Conservation (phyloP, 2,113 vertebrate species). For the Salvelinus alpinus region DNA sequence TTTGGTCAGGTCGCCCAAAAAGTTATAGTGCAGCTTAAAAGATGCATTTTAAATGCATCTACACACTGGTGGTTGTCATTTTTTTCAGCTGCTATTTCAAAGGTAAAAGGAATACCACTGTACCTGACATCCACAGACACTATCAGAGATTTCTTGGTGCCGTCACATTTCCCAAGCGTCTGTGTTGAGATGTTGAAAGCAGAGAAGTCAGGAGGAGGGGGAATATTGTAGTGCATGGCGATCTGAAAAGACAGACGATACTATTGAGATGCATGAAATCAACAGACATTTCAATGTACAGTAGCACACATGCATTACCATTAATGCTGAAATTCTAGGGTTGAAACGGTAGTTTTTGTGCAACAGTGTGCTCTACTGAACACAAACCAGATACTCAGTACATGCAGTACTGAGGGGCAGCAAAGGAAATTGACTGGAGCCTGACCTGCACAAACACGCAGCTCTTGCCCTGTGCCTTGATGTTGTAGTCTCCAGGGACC, state of each 20-base stretch:
- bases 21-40: no score
- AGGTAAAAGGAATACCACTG: not conserved
- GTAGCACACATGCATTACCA: no score
- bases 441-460: slow-evolving; percentile 81
- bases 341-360: not conserved
- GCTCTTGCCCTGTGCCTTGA: slow-evolving; percentile 70
- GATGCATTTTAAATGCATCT: no score
- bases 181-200: slow-evolving; percentile 58
- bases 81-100: no score
- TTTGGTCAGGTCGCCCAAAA: no score
- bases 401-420: not conserved
- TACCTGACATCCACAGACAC: slow-evolving; percentile 51
- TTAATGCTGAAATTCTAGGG: not conserved
- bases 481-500: slow-evolving; percentile 70
- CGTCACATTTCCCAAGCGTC: slow-evolving; percentile 45
- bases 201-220: slow-evolving; percentile 64
- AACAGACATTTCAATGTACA: no score
- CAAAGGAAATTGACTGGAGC: not conserved
- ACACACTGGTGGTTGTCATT: no score
- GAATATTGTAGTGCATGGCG: slow-evolving; percentile 68
- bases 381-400: not conserved
- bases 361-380: not conserved
- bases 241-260: slow-evolving; percentile 57
- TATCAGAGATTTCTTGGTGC: not conserved
- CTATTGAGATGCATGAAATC: no score